phyloP scores from a whole-genome alignment of 2,888 invertebrate species.

The Cynaeus angustus region DNA sequence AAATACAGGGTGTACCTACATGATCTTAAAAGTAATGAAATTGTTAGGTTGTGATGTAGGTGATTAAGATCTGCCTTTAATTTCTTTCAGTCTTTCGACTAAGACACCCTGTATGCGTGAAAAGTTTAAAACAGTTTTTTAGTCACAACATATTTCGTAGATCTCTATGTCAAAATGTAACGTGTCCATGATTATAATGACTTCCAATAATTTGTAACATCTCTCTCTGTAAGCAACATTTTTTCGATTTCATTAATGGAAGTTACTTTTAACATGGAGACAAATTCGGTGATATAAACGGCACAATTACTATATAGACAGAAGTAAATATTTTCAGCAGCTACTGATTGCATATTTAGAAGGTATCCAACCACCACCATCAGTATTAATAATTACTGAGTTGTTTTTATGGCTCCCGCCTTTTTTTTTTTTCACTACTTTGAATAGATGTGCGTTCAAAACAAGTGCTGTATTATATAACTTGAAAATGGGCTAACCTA shows the following conservation, averaged over 20 bases:
- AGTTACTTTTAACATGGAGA: slow-evolving; percentile 34
- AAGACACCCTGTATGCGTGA: slow-evolving; percentile 34
- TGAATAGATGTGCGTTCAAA: slow-evolving; percentile 27
- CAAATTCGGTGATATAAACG: slow-evolving; percentile 33
- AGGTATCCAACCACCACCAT: slow-evolving; percentile 3
- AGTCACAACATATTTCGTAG: slow-evolving; percentile 20
- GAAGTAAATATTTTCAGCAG: slow-evolving; percentile 7
- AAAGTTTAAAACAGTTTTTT: slow-evolving; percentile 11
- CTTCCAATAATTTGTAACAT: slow-evolving; percentile 13
- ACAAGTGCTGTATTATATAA: slow-evolving; percentile 34
- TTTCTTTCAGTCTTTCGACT: slow-evolving; percentile 1
- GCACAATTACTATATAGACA: slow-evolving; percentile 36
- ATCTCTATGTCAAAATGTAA: slow-evolving; percentile 24
- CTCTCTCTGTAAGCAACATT: background rate
- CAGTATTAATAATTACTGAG: slow-evolving; percentile 29
- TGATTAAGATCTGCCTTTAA: slow-evolving; percentile 33
- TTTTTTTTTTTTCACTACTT: slow-evolving; percentile 4
- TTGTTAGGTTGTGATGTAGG: slow-evolving; percentile 35
- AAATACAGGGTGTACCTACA: slow-evolving; percentile 38
- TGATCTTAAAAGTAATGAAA: slow-evolving; percentile 12
- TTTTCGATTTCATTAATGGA: slow-evolving; percentile 2
- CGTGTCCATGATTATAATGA: slow-evolving; percentile 31
- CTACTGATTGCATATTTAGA: background rate
- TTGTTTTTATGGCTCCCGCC: slow-evolving; percentile 3
- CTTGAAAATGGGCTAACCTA: slow-evolving; percentile 21